Percentiles rank a stretch among this genome's conserved stretches.
These are phyloP conservation scores for Phortica magna DNA, from an alignment of 2,888 invertebrate species.

Conservation along the genomic window DNA sequence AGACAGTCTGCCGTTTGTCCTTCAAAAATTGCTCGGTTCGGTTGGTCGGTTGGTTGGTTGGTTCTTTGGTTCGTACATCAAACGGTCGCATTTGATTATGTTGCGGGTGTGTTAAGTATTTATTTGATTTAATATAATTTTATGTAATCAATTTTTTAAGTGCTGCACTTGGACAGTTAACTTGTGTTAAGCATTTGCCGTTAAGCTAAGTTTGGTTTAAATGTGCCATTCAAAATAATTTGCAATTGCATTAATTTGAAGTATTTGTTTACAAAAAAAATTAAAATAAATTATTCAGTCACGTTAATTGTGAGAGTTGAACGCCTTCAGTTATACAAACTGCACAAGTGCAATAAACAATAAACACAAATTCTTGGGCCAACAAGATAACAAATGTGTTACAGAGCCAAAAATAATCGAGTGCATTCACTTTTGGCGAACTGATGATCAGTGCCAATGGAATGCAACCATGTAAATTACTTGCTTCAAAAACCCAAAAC, in stretches of 20 bases:
- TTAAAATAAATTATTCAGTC: slow-evolving; percentile 5
- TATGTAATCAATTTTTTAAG: slow-evolving; percentile 59
- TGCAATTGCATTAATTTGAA: slow-evolving; percentile 14
- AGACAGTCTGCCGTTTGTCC: background rate
- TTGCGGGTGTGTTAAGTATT: slow-evolving; percentile 56
- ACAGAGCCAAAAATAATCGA: slow-evolving; percentile 67
- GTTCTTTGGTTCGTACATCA: slow-evolving; percentile 8
- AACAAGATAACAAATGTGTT: slow-evolving; percentile 67
- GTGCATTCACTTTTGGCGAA: slow-evolving; percentile 74
- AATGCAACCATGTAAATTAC: slow-evolving; percentile 75
- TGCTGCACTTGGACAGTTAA: background rate
- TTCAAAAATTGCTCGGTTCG: slow-evolving; percentile 11
- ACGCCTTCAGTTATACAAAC: background rate
- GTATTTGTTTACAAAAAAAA: slow-evolving; percentile 19
- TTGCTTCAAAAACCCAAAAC: slow-evolving; percentile 20
- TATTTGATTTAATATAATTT: slow-evolving; percentile 72
- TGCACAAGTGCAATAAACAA: background rate
- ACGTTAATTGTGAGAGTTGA: slow-evolving; percentile 14
- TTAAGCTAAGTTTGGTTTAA: slow-evolving; percentile 34
- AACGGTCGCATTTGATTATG: slow-evolving; percentile 39
- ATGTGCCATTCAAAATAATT: slow-evolving; percentile 29
- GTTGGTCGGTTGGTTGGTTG: background rate
- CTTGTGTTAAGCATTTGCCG: slow-evolving; percentile 45
- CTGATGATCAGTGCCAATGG: slow-evolving; percentile 77
- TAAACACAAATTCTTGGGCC: background rate